These are phyloP conservation scores for Globicephala melas DNA, from an alignment of 2,113 vertebrate species.

Conservation along the genomic window DNA sequence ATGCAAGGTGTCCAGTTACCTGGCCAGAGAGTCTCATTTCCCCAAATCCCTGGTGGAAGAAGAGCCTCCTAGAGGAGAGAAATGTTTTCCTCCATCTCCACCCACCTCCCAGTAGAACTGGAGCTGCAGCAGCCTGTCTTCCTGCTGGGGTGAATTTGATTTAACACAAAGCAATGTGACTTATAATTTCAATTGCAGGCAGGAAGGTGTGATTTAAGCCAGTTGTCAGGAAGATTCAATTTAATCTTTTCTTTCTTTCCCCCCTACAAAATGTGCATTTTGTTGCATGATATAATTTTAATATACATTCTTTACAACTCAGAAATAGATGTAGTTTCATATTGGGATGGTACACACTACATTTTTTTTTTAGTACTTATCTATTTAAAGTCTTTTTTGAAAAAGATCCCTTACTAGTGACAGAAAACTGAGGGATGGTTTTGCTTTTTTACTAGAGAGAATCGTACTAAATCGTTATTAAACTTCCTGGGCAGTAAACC, in stretches of 20 bases:
- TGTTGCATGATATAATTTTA: constrained; percentile 57
- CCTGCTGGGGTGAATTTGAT: constrained; percentile 58
- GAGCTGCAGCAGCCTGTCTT: constrained; percentile 4
- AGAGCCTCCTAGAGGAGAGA: neutral
- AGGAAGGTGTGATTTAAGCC: constrained; percentile 73
- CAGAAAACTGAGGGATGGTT: neutral
- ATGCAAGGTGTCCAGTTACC: neutral
- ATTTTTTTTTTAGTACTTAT: neutral
- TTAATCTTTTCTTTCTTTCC: constrained; percentile 55
- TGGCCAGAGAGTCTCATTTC: neutral
- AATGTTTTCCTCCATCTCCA: neutral
- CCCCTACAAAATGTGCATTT: constrained; percentile 52
- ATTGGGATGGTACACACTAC: neutral
- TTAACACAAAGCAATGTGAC: constrained; percentile 54
- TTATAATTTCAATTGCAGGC: constrained; percentile 58
- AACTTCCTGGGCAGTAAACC: neutral
- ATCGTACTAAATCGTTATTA: constrained; percentile 12
- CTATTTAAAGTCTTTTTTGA: constrained; percentile 32
- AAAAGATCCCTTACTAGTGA: constrained; percentile 23
- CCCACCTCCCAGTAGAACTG: neutral
- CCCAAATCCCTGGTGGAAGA: neutral
- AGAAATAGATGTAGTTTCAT: constrained; percentile 33
- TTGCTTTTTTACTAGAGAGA: neutral
- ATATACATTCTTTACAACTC: constrained; percentile 57
- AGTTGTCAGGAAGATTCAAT: constrained; percentile 66